These are phyloP conservation scores for Menidia menidia DNA, from an alignment of 2,797 vertebrate species.

Conservation along the genomic window DNA sequence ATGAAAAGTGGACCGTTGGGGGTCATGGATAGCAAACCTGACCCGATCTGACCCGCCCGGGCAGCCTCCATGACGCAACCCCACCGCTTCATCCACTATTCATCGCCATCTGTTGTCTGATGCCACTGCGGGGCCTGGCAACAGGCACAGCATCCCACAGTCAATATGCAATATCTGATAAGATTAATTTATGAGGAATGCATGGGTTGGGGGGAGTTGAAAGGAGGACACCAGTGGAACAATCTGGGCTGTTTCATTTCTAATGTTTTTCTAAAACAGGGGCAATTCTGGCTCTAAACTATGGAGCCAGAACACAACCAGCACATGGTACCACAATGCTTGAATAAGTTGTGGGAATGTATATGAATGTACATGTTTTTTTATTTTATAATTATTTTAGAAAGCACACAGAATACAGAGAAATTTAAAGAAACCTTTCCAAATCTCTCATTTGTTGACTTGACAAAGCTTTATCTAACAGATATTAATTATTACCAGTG, in stretches of 20 bases:
- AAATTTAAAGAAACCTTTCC: too few relatives aligned
- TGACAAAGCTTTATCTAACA: too few relatives aligned
- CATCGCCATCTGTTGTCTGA: conserved; percentile 70
- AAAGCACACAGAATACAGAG: too few relatives aligned
- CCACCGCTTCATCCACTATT: conserved; percentile 64
- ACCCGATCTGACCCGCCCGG: conserved; percentile 49
- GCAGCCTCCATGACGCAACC: conserved; percentile 49
- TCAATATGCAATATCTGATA: conserved; percentile 62
- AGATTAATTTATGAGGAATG: conserved; percentile 31
- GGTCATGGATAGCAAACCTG: conserved; percentile 39
- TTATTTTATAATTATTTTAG: too few relatives aligned
- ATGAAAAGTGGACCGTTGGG: not conserved
- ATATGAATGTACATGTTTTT: too few relatives aligned
- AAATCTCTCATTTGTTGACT: too few relatives aligned
- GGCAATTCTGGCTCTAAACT: too few relatives aligned
- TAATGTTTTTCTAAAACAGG: too few relatives aligned
- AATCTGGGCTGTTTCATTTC: conserved; percentile 5
- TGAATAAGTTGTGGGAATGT: too few relatives aligned
- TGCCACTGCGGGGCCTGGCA: conserved; percentile 18
- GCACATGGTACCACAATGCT: too few relatives aligned
- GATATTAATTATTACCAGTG: too few relatives aligned
- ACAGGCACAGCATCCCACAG: conserved; percentile 7
- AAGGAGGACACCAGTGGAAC: conserved; percentile 37
- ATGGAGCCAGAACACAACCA: too few relatives aligned
- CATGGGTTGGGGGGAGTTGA: conserved; percentile 30